Conservation (phyloP, 2,888 invertebrate species). For the Agriopis leucophaearia region DNA sequence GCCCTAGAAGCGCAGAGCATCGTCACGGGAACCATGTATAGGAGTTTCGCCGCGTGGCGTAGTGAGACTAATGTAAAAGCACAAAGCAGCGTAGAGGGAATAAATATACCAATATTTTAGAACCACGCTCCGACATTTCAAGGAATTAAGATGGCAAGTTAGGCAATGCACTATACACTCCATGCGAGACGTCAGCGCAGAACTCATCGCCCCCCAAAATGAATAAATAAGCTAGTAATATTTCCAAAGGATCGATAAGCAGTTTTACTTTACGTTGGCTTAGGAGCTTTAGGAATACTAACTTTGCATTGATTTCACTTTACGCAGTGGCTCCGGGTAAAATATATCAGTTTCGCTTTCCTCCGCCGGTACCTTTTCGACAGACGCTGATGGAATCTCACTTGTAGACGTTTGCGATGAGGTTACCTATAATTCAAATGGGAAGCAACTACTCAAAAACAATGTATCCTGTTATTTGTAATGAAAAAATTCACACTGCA, state of each 20-base stretch:
- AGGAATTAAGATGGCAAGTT: no score
- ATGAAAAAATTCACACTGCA: neutral
- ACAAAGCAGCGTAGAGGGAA: no score
- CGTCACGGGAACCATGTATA: no score
- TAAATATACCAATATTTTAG: no score
- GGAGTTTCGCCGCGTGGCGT: no score
- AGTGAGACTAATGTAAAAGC: no score
- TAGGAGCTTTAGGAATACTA: conserved; percentile 13
- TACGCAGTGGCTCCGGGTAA: conserved; percentile 66
- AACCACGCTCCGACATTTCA: no score
- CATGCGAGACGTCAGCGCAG: no score
- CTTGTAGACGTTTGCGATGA: conserved; percentile 77
- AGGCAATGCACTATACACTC: no score
- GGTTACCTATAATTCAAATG: conserved; percentile 56
- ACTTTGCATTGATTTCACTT: conserved; percentile 63
- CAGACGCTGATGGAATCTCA: conserved; percentile 63
- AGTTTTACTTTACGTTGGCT: neutral
- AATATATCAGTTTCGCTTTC: conserved; percentile 53
- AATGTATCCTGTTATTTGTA: neutral
- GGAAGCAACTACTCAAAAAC: neutral
- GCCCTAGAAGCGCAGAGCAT: no score
- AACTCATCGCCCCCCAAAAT: neutral
- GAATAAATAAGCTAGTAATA: neutral
- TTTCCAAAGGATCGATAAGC: neutral
- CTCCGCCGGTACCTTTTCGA: conserved; percentile 54